phyloP scores from a whole-genome alignment of 1,140 invertebrate species.

The Lepidurus arcticus region DNA sequence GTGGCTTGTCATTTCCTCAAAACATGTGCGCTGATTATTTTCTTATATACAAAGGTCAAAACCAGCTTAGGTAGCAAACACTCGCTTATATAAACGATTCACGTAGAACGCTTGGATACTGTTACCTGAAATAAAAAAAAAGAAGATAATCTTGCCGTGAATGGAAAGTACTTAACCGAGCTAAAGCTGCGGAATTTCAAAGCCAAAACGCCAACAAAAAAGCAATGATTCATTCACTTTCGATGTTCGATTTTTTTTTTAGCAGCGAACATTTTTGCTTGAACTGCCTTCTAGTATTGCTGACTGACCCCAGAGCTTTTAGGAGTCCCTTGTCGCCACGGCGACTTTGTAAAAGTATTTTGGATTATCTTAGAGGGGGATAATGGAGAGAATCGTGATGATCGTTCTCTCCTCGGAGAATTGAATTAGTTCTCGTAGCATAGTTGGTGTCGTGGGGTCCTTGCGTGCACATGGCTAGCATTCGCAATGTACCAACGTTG shows the following conservation, averaged over 20 bases:
- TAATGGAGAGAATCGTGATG: no score
- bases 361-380: no score
- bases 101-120: not conserved
- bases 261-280: no score
- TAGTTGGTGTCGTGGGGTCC: not conserved
- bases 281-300: no score
- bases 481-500: not conserved
- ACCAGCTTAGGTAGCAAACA: conserved; percentile 8
- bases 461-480: not conserved
- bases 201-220: no score
- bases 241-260: no score
- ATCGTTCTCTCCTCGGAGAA: not conserved
- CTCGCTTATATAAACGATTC: not conserved
- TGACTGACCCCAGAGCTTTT: no score
- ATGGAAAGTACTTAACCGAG: not conserved
- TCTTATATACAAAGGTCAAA: not conserved
- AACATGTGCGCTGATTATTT: not conserved
- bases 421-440: not conserved
- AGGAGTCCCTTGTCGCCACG: no score
- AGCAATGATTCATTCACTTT: no score
- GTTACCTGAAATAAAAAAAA: not conserved
- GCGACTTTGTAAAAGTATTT: no score
- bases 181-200: no score
- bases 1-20: not conserved
- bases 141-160: not conserved